Evolutionary conservation across 35 echinoderm and acorn worm species (phyloP), one percentile per base, ranked within the genome.

Genomic region (Hemicentrotus pulcherrimus): DNA sequence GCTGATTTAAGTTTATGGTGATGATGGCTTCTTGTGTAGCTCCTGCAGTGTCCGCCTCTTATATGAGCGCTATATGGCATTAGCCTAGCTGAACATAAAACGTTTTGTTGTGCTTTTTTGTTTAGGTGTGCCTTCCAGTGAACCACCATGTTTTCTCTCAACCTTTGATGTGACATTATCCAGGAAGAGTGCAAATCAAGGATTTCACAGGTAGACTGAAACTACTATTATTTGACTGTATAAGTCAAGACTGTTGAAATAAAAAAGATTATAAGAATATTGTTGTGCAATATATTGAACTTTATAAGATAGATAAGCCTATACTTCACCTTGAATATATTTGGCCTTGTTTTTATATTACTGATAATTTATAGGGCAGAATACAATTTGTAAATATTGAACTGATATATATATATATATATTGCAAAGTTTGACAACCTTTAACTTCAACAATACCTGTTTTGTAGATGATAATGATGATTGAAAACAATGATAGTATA

Each of bases 181-280:
- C 32, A 33, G 88, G 31, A 47, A 46, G 33, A 90, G 32, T 90
- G 32, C 32, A 35, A 90, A 90, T 90, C 32, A 47, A 45, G 88
- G 88, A 90, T 90, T 90, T 47, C 88, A 90, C 88, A 90, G 88
- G 88, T 90, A 90, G 12, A 47, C 19, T 45, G 32, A 15, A 41
- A 41, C 35, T 41, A n/a, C n/a, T n/a, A n/a, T n/a, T n/a, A n/a
- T n/a, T n/a, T n/a, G n/a, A n/a, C n/a, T n/a, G n/a, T n/a, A n/a
- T n/a, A n/a, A n/a, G n/a, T n/a, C n/a, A n/a, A n/a, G n/a, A n/a
- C n/a, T n/a, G n/a, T n/a, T n/a, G n/a, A n/a, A n/a, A n/a, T n/a
- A n/a, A n/a, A n/a, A n/a, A n/a, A n/a, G n/a, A n/a, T n/a, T n/a
- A n/a, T n/a, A n/a, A n/a, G n/a, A n/a, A n/a, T n/a, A n/a, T n/a